phyloP scores from a whole-genome alignment of 2,113 vertebrate genomes.

The Picathartes gymnocephalus region DNA sequence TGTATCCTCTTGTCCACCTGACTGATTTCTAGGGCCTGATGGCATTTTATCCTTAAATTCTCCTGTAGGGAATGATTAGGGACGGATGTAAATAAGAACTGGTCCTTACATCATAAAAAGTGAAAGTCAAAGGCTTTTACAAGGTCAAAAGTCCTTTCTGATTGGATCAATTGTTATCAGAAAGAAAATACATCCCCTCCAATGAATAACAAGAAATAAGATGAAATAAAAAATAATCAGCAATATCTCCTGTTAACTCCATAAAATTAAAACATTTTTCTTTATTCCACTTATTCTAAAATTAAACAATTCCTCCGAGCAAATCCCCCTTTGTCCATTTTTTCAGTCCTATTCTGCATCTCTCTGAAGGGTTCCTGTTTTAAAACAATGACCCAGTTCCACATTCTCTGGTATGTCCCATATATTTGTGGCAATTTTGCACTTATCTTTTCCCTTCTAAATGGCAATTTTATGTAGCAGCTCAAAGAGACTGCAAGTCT shows the following conservation, averaged over 20 bases:
- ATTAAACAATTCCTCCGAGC: neutral
- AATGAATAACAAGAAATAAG: neutral
- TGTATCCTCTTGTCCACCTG: conserved; percentile 23
- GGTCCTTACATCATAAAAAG: neutral
- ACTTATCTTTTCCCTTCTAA: neutral
- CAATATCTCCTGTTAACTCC: neutral
- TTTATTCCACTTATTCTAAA: neutral
- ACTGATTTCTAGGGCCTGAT: neutral
- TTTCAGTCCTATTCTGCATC: neutral
- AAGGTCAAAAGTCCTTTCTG: neutral
- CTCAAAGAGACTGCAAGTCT: neutral
- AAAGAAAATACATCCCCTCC: neutral
- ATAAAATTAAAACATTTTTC: neutral
- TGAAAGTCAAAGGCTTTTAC: neutral
- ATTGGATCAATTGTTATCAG: neutral
- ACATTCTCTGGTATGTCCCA: neutral
- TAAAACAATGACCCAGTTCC: neutral
- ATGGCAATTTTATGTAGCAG: neutral
- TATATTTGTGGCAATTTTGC: neutral
- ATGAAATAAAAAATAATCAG: neutral
- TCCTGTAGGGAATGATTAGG: neutral
- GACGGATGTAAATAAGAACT: conserved; percentile 15
- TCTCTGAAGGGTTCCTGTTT: neutral
- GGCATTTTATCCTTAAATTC: conserved; percentile 25
- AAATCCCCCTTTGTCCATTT: neutral